Evolutionary conservation across 2,888 invertebrate species (phyloP).

Genomic region (Biston stratarius): DNA sequence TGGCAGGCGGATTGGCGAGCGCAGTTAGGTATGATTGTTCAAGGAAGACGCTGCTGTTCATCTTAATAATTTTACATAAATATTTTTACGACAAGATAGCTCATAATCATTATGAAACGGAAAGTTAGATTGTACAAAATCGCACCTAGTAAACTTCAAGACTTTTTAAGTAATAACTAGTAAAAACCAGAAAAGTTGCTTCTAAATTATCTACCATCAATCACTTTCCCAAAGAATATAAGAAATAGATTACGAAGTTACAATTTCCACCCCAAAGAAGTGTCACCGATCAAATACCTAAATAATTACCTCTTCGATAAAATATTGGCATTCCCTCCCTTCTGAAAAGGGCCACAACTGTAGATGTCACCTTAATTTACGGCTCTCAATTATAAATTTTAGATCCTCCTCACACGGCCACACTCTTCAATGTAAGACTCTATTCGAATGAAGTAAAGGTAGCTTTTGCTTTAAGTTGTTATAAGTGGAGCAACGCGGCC

Average conservation of each 20-base stretch:
- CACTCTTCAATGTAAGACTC: conserved; percentile 40
- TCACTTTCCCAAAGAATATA: conserved; percentile 35
- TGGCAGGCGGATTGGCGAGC: no score
- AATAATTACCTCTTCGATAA: conserved; percentile 83
- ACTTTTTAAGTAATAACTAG: no score
- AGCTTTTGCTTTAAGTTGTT: not conserved
- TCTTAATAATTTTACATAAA: no score
- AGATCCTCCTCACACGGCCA: conserved; percentile 58
- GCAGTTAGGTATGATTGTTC: no score
- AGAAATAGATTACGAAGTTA: conserved; percentile 43
- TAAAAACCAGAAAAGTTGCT: not conserved
- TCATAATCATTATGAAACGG: no score
- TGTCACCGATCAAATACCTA: conserved; percentile 64
- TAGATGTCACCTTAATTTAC: conserved; percentile 87
- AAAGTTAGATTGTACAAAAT: no score
- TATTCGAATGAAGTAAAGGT: conserved; percentile 36
- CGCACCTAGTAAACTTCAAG: not conserved
- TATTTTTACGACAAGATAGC: no score
- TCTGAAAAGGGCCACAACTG: conserved; percentile 76
- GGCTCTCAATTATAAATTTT: conserved; percentile 85
- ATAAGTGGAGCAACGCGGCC: conserved; percentile 2
- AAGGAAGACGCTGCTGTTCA: no score
- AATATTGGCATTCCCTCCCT: conserved; percentile 77
- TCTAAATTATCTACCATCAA: conserved; percentile 35
- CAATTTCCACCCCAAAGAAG: conserved; percentile 59